A percentile compares a stretch with the other conserved stretches of the same genome.
Evolutionary conservation across 2,113 vertebrate species (phyloP).

Genomic region (Mus spicilegus): DNA sequence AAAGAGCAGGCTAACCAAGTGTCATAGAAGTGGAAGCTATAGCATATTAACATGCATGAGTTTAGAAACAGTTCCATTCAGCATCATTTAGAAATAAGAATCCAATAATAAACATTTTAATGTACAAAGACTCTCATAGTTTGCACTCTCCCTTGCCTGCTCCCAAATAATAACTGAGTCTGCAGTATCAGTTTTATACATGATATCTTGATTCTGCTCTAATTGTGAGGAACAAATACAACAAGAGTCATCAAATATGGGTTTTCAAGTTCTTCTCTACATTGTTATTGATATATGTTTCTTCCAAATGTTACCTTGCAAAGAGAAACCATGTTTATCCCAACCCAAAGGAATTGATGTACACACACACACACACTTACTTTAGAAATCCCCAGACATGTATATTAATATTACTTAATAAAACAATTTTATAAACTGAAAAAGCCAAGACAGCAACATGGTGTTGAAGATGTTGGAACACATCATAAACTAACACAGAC

Average conservation of each 20-base stretch:
- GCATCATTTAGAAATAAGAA: slow-evolving; percentile 67
- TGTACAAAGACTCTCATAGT: slow-evolving; percentile 60
- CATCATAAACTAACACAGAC: slow-evolving; percentile 56
- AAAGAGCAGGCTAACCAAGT: slow-evolving; percentile 69
- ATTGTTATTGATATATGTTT: slow-evolving; percentile 46
- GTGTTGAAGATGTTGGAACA: neutral
- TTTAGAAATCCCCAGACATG: slow-evolving; percentile 44
- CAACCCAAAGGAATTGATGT: slow-evolving; percentile 52
- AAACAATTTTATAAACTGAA: slow-evolving; percentile 47
- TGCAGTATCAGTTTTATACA: slow-evolving; percentile 45
- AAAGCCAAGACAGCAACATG: neutral
- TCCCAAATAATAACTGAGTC: slow-evolving; percentile 14
- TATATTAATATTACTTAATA: slow-evolving; percentile 65
- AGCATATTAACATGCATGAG: slow-evolving; percentile 75
- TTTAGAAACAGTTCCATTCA: slow-evolving; percentile 61
- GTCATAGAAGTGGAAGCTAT: slow-evolving; percentile 54
- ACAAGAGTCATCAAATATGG: slow-evolving; percentile 43
- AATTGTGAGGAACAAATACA: slow-evolving; percentile 66
- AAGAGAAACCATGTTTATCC: slow-evolving; percentile 48
- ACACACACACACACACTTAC: neutral
- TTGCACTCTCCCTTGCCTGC: neutral
- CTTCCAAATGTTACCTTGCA: slow-evolving; percentile 49
- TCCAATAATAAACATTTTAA: slow-evolving; percentile 70
- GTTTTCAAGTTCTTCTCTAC: slow-evolving; percentile 44
- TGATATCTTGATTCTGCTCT: slow-evolving; percentile 63